Conservation (phyloP, 92 coral and sea anemone genomes). For the Virgularia gustaviana region DNA sequence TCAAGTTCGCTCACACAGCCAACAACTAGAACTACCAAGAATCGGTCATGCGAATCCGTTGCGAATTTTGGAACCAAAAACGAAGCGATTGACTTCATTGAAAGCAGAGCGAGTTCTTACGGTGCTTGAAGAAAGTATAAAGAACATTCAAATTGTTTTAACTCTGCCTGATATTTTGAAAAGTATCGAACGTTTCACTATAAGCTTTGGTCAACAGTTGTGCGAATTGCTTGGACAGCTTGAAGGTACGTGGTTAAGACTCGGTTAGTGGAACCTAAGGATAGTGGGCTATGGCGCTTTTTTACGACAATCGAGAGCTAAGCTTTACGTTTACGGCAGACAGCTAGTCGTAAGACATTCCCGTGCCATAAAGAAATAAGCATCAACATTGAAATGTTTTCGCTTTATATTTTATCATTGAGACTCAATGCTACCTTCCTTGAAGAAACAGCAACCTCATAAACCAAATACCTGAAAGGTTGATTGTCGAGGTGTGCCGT, state of each 20-base stretch:
- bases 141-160: conserved; percentile 66
- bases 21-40: conserved; percentile 15
- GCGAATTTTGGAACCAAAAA: conserved; percentile 70
- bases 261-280: no score
- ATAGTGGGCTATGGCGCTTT: no score
- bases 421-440: no score
- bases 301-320: no score
- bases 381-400: no score
- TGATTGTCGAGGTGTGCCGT: no score
- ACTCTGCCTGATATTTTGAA: conserved; percentile 53
- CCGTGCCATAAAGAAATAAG: no score
- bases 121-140: conserved; percentile 71
- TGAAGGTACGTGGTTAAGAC: background rate
- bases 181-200: conserved; percentile 56
- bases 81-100: conserved; percentile 64
- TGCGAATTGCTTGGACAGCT: conserved; percentile 55
- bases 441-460: no score
- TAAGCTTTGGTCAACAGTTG: conserved; percentile 65
- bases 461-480: no score
- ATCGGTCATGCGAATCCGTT: conserved; percentile 59
- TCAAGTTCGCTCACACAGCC: conserved; percentile 7
- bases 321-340: no score
- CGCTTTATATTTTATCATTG: no score
- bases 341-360: no score
- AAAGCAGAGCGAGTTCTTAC: conserved; percentile 78